Evolutionary conservation across 2,888 invertebrate species (phyloP).

Genomic region (Myopa tessellatipennis): DNA sequence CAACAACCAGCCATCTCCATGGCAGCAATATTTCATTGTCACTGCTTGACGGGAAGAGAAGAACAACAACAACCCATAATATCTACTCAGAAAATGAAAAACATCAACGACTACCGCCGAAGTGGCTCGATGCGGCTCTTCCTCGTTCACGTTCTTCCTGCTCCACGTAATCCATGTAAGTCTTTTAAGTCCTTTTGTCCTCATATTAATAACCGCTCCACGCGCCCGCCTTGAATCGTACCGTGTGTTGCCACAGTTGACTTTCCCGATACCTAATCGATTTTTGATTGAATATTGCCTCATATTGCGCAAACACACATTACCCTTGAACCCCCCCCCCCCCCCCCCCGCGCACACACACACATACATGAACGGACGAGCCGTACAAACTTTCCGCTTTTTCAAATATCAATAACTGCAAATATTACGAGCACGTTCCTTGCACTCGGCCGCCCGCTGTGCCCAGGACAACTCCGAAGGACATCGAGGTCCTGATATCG

Average conservation of each 20-base stretch:
- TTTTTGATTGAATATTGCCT: slow-evolving; percentile 68
- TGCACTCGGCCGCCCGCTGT: slow-evolving; percentile 46
- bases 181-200: slow-evolving; percentile 24
- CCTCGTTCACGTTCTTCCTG: neutral
- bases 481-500: neutral
- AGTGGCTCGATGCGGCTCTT: neutral
- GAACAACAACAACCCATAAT: slow-evolving; percentile 14
- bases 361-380: slow-evolving; percentile 18
- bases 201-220: slow-evolving; percentile 34
- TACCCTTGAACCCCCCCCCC: slow-evolving; percentile 37
- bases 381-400: slow-evolving; percentile 65
- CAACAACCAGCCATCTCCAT: slow-evolving; percentile 40
- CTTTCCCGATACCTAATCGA: slow-evolving; percentile 62
- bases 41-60: slow-evolving; percentile 41
- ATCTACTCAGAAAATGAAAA: slow-evolving; percentile 3
- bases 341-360: slow-evolving; percentile 29
- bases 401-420: slow-evolving; percentile 68
- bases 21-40: slow-evolving; percentile 64
- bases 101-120: neutral
- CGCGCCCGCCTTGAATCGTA: slow-evolving; percentile 2
- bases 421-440: slow-evolving; percentile 67
- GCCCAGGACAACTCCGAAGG: neutral
- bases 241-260: neutral
- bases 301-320: slow-evolving; percentile 42
- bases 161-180: slow-evolving; percentile 11